Percentiles rank a stretch among this genome's conserved stretches.
phyloP scores from a whole-genome alignment of 2,888 invertebrate species.

The Lycophotia porphyrea region DNA sequence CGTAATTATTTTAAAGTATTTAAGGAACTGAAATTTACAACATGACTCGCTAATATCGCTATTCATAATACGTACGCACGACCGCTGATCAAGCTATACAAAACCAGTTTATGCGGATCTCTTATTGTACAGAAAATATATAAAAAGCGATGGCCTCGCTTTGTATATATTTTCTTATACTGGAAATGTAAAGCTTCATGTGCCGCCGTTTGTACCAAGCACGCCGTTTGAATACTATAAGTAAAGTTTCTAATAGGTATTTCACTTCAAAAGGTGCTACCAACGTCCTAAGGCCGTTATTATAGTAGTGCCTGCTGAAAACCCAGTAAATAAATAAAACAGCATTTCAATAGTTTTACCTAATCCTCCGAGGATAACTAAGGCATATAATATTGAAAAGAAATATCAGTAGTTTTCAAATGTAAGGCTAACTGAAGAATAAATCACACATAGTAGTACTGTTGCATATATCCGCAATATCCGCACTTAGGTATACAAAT shows the following conservation, averaged over 20 bases:
- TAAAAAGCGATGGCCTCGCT: no score
- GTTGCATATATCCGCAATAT: constrained; percentile 7
- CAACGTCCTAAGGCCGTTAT: neutral
- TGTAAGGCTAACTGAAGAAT: neutral
- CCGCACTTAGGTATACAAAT: constrained; percentile 24
- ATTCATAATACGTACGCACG: neutral
- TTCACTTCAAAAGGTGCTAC: neutral
- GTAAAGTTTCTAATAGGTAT: neutral
- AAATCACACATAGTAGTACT: neutral
- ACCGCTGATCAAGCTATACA: no score
- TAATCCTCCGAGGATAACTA: neutral
- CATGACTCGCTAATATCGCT: neutral
- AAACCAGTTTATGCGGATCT: no score
- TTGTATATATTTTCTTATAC: no score
- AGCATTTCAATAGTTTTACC: neutral
- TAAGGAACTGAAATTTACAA: neutral
- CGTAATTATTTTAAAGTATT: neutral
- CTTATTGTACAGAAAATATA: no score
- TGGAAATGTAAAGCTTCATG: no score
- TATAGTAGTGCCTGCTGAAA: no score
- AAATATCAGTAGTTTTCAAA: neutral
- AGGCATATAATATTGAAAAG: neutral
- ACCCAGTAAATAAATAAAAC: neutral
- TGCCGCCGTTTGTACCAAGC: no score
- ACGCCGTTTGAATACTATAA: constrained; percentile 3